Base-by-base conservation (phyloP, 1,140 invertebrate genomes). In the Tetraneura akinire region DNA sequence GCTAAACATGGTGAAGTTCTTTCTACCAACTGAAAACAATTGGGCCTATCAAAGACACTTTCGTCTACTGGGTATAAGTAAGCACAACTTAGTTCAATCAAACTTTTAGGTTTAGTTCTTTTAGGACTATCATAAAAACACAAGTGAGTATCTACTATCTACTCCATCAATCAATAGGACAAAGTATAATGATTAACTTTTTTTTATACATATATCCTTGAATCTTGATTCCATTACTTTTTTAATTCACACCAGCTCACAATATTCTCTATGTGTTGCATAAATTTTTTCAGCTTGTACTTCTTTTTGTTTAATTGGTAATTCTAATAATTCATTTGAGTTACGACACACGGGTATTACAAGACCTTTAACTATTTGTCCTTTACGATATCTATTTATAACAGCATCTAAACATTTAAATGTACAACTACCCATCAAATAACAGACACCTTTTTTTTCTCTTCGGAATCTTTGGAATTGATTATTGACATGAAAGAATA, bases 401-500 rank as follows among this genome's bases (percentile, higher is more conserved):
- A 98, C 96, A 29, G 95, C 94, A 86, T 97, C 96, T 62, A 98
- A 87, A 86, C 96, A 98, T 84, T 98, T 95, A 86, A 98, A 98
- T 14, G 95, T 96, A 81, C 96, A 88, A 1, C 96, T 96, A 1
- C 97, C 97, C 95, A 98, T 98, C 37, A 97, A 87, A 87, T 97
- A 98, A 53, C 95, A 89, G 5, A 97, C 94, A 1, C 95, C 96
- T 86, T 96, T 94, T 86, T 97, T 98, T 85, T 98, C 96, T 80
- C 98, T 98, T 80, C 96, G 90, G 89, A 98, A 99, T 85, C 96
- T 89, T 86, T 98, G 96, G 81, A 98, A 97, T 85, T 96, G 95
- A 87, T 98, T 97, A 84, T 97, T 97, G 82, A 97, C 97, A 84
- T 98, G 94, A 86, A 98, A 98, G 87, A 98, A 98, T 76, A 99